These are phyloP conservation scores for Sebastes aleutianus DNA, from an alignment of 2,797 vertebrate species.

Conservation along the genomic window DNA sequence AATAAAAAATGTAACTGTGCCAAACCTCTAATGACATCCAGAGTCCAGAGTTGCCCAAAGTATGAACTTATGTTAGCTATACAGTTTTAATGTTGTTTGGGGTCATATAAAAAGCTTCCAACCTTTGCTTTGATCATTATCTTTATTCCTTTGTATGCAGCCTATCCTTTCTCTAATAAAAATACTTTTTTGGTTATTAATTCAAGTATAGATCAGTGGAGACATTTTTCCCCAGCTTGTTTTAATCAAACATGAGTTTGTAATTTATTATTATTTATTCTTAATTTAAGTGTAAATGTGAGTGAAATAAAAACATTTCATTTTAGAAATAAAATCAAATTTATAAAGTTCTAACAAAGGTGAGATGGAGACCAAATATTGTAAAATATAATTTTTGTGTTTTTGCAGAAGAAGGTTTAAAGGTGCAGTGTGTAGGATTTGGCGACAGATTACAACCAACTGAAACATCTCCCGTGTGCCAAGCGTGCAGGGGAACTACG, in stretches of 20 bases:
- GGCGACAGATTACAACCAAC: too few species aligned
- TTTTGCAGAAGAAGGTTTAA: not conserved
- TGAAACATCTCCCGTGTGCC: too few species aligned
- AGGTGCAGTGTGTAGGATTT: too few species aligned
- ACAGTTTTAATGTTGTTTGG: not conserved
- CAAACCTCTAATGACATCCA: not conserved
- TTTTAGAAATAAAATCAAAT: not conserved
- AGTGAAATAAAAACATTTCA: not conserved
- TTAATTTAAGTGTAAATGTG: not conserved
- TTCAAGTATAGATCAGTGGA: constrained; percentile 4
- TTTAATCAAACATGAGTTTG: not conserved
- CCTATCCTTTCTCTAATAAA: not conserved
- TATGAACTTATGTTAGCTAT: not conserved
- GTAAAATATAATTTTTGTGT: not conserved
- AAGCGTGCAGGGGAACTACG: accelerated
- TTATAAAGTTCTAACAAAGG: not conserved
- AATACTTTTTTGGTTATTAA: constrained; percentile 9
- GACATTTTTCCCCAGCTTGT: not conserved
- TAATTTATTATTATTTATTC: not conserved
- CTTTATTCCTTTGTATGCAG: not conserved
- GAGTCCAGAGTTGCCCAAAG: not conserved
- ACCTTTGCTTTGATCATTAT: not conserved
- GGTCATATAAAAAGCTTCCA: not conserved
- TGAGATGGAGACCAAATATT: not conserved
- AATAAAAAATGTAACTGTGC: not conserved